Percentiles rank a stretch among this genome's conserved stretches.
Conservation (phyloP, 1,140 invertebrate genomes). For the Druon quercuslanigerum region DNA sequence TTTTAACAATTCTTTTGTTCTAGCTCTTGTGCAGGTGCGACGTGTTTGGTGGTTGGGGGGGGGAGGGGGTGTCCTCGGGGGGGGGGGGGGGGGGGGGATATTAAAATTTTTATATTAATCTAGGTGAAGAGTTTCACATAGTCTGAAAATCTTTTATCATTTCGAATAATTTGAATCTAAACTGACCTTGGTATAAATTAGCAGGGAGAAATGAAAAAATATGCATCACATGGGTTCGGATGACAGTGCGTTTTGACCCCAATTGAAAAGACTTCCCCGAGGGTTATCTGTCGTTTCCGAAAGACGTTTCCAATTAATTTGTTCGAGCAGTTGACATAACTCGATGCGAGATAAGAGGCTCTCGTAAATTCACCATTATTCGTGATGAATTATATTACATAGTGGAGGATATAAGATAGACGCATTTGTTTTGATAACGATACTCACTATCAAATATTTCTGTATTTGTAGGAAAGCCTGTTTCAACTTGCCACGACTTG, state of each 20-base stretch:
- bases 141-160: too few relatives aligned
- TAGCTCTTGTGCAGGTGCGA: too few relatives aligned
- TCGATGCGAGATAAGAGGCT: constrained; percentile 6
- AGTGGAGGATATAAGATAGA: neutral
- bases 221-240: neutral
- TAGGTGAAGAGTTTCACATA: too few relatives aligned
- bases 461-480: neutral
- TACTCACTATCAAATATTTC: neutral
- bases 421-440: constrained; percentile 5
- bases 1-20: too few relatives aligned
- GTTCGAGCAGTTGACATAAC: constrained; percentile 17
- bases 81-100: too few relatives aligned
- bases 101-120: too few relatives aligned
- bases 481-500: constrained; percentile 1
- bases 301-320: constrained; percentile 21
- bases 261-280: constrained; percentile 18
- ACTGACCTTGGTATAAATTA: neutral
- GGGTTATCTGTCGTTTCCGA: constrained; percentile 26
- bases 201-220: neutral
- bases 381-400: constrained; percentile 8
- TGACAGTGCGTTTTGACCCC: constrained; percentile 13
- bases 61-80: too few relatives aligned
- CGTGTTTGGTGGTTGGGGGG: too few relatives aligned
- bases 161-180: too few relatives aligned
- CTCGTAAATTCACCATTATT: constrained; percentile 13